Evolutionary conservation across 2,888 invertebrate species (phyloP), one percentile per base, ranked within the genome.

Genomic region (Pecten maximus): DNA sequence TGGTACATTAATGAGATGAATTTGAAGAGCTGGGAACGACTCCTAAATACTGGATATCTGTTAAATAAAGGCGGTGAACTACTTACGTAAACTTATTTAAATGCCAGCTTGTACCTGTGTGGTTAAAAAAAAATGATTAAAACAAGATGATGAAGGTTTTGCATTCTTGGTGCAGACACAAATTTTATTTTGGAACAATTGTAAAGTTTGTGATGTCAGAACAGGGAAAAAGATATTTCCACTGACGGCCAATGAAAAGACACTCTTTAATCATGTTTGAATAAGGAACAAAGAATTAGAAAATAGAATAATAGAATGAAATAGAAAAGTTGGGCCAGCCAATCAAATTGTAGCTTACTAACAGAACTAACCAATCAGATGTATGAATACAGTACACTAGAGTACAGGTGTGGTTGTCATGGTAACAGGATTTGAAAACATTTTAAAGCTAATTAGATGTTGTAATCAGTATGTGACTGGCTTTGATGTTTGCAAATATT

Each of bases 351-450:
- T 74, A 74, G 74, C 28, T 16, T 74, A 74, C 74, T 74, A 74
- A 74, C 74, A 74, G 74, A 74, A 74, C 35, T 74, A 35, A 74
- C 74, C 74, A 74, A 74, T 74, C 35, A 35, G 35, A 35, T 74
- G 74, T 28, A 60, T 60, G 28, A n/a, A 60, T n/a, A 3, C 4
- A n/a, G 60, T 74, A 74, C 16, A 35, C 28, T 6, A 74, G 74
- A 74, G 2, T 74, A 15, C 10, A 35, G 74, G 12, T 54, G 50
- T 10, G 3, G 35, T 74, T 74, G 74, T 23, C 74, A 74, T 74
- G 74, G 74, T 74, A 74, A 74, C 74, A 74, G 28, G 60, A 60
- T n/a, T n/a, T 60, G 60, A 60, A 28, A 60, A 60, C 60, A 60
- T 60, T 6, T 54, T 19, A 60, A 74, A 74, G 28, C 28, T 74